Percentiles rank a stretch among this genome's conserved stretches.
phyloP scores from a whole-genome alignment of 2,888 invertebrate genomes.

The Tuta absoluta region DNA sequence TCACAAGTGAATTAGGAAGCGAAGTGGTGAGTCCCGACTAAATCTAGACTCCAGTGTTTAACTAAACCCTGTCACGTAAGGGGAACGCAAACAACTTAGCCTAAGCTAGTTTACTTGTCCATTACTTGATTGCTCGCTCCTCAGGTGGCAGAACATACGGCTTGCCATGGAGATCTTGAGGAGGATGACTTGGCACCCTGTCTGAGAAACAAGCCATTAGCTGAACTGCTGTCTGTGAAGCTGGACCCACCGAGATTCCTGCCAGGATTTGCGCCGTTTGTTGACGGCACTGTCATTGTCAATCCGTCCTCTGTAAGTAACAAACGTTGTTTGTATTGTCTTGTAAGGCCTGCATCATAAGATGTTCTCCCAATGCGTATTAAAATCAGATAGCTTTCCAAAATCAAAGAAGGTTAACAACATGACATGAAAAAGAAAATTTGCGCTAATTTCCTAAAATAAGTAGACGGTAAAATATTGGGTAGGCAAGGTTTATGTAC shows the following conservation, averaged over 20 bases:
- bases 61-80: conserved; percentile 15
- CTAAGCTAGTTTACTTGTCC: conserved; percentile 10
- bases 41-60: not conserved
- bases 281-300: conserved; percentile 93
- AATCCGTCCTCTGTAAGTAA: conserved; percentile 82
- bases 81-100: conserved; percentile 2
- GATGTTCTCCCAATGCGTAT: no score
- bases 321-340: not conserved
- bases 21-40: not conserved
- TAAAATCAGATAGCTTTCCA: no score
- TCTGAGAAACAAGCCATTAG: conserved; percentile 88
- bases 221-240: conserved; percentile 86
- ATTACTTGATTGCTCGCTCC: conserved; percentile 27
- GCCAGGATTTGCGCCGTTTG: conserved; percentile 96
- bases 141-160: conserved; percentile 90
- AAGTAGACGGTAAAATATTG: no score
- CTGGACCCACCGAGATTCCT: conserved; percentile 91
- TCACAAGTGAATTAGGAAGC: not conserved
- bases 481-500: no score
- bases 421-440: no score
- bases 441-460: no score
- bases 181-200: conserved; percentile 93
- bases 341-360: no score
- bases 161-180: conserved; percentile 90
- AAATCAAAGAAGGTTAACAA: no score